Evolutionary conservation across 2,888 invertebrate genomes (phyloP).

Genomic region (Serripes groenlandicus): DNA sequence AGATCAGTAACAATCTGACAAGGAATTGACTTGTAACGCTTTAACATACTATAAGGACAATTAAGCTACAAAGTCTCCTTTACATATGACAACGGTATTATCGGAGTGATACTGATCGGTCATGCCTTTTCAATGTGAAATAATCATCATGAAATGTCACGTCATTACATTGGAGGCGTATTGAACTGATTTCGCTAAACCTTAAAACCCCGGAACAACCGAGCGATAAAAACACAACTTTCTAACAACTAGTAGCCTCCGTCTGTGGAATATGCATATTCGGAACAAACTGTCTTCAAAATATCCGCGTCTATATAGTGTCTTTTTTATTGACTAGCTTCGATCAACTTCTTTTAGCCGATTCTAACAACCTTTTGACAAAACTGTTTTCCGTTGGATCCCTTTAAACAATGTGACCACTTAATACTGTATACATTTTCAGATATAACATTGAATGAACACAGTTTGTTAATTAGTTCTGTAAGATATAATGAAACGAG

Average conservation of each 20-base stretch:
- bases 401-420: background rate
- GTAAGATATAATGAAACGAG: slow-evolving; percentile 44
- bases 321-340: background rate
- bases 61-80: slow-evolving; percentile 40
- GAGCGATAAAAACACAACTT: slow-evolving; percentile 51
- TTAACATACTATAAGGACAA: slow-evolving; percentile 49
- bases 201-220: slow-evolving; percentile 43
- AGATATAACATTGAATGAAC: slow-evolving; percentile 38
- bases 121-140: background rate
- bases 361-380: background rate
- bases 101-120: background rate
- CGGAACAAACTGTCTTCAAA: background rate
- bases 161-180: background rate
- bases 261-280: slow-evolving; percentile 19
- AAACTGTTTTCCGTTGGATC: slow-evolving; percentile 3
- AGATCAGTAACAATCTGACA: background rate
- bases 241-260: slow-evolving; percentile 37
- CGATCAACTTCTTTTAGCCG: background rate
- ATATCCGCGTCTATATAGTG: background rate
- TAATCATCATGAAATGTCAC: background rate
- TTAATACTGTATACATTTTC: slow-evolving; percentile 16
- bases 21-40: slow-evolving; percentile 31
- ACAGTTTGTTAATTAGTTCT: slow-evolving; percentile 38
- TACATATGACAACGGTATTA: slow-evolving; percentile 15
- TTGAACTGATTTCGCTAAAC: slow-evolving; percentile 3